Base-by-base conservation (phyloP, 2,888 invertebrate species). In the Drosophila neonasuta region DNA sequence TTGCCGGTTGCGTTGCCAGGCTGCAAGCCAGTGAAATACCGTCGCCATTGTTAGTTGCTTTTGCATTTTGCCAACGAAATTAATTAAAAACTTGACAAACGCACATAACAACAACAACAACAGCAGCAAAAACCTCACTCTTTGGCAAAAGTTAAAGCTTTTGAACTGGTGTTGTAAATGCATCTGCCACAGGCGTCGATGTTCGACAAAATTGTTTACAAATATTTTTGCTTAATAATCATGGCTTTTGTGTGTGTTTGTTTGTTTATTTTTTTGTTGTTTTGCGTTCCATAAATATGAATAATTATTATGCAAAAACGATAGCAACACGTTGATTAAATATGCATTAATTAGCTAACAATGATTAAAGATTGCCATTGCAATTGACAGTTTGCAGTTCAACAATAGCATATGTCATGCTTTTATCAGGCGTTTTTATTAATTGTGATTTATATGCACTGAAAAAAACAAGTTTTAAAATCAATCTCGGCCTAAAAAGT, bases 61-160 rank as follows among this genome's bases (percentile, higher is more conserved):
- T 62, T 58, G 62, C 49, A 56, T 59, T 54, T 52, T 66, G 62
- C 60, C 60, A 67, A 60, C 49, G 44, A 70, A 78, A 74, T 70
- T 78, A 75, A 75, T 75, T 78, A 75, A 78, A 75, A 75, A 59
- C 60, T 66, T 70, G 62, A 39, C 44, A 72, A 71, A 60, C 62
- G 49, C 57, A 41, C 20, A 36, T 13, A 59, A 50, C 61, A 24
- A 24, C 24, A 5, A 6, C 24, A 24, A 24, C 24, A 20, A 20
- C 24, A 5, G 0, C 20, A 20, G 5, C 20, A 55, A 32, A 32
- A 55, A 13, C 30, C 34, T 17, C 39, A 64, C 49, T 52, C 44
- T 29, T 45, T 39, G 30, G 7, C 41, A 30, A 46, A 24, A 29
- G 36, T 17, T 39, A 20, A 41, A 24, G 41, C 46, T 39, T 66